Conservation (phyloP, 37 sponge, comb jelly and placozoan species). For the Beroe ovata region DNA sequence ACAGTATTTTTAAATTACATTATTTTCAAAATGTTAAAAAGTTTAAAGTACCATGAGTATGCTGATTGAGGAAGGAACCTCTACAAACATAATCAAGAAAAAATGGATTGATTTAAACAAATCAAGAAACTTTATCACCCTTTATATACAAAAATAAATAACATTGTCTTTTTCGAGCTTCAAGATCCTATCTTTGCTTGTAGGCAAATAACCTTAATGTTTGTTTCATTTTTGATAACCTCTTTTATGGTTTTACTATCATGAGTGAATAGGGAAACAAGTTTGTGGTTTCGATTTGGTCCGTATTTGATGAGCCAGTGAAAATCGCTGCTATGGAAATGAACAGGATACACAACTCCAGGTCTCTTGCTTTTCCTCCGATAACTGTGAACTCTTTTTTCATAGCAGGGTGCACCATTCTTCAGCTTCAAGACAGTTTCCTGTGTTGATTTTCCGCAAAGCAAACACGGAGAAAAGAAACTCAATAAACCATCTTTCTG, state of each 20-base stretch:
- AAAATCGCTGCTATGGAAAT: slow-evolving; percentile 8
- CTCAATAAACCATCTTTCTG: not conserved
- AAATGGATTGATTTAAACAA: not conserved
- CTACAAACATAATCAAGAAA: no score
- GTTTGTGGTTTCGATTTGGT: not conserved
- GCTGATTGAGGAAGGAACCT: no score
- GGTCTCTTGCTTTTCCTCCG: not conserved
- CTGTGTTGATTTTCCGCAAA: not conserved
- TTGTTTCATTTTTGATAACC: not conserved
- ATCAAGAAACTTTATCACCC: not conserved
- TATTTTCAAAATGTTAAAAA: no score
- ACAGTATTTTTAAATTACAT: no score
- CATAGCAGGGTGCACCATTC: slow-evolving; percentile 24
- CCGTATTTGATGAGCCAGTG: slow-evolving; percentile 33
- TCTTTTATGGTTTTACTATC: not conserved
- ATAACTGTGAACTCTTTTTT: not conserved
- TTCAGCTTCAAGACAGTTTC: slow-evolving; percentile 4
- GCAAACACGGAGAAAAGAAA: slow-evolving; percentile 16
- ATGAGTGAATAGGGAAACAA: not conserved
- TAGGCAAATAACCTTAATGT: not conserved
- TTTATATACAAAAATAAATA: not conserved
- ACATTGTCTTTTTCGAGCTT: no score
- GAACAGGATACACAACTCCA: slow-evolving; percentile 34
- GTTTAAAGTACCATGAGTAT: no score
- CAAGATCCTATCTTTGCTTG: no score